Base-by-base conservation (phyloP, 2,113 vertebrate genomes). In the Campylomormyrus tamandua region DNA sequence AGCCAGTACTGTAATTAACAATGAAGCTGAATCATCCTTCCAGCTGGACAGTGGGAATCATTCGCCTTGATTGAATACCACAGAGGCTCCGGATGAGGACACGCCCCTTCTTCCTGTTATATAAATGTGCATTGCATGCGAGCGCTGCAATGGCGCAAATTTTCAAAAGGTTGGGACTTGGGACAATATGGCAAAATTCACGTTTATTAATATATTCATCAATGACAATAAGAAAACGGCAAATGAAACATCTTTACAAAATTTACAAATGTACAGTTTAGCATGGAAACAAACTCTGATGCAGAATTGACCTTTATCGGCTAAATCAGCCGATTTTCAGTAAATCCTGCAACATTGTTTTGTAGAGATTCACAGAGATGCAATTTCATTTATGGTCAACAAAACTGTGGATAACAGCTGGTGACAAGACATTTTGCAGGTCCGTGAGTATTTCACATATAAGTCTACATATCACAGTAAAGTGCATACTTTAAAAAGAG, bases 251-350 rank as follows among this genome's bases (percentile, higher is more conserved):
- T 31, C 49, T 87, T 39, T 53, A 87, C 85, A 87, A 35, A 31
- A 87, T 87, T 27, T 87, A 87, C 85, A 87, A 87, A 87, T 35
- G 27, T 87, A 87, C 85, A 87, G 6, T 31, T 31, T 52, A 48
- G n/a, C 7, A 31, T 27, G 50, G 17, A 52, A 53, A 15, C 27
- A 87, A 10, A 31, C 10, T 8, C 17, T 48, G 46, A 3, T 31
- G 27, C 27, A 39, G 5, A 56, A 39, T 86, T 8, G 3, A 24
- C 21, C 7, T 48, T 48, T 15, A 31, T 86, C 21, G 1, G 62
- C 62, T 31, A 70, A 31, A 56, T 56, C 53, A 21, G 53, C 19
- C 10, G 7, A 85, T 3, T 53, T 53, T 35, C 24, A 49, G n/a
- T 35, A 80, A 50, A 87, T 48, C 48, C 1, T 19, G 27, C 56